phyloP scores from a whole-genome alignment of 2,888 invertebrate species.

The Campoletis raptor region DNA sequence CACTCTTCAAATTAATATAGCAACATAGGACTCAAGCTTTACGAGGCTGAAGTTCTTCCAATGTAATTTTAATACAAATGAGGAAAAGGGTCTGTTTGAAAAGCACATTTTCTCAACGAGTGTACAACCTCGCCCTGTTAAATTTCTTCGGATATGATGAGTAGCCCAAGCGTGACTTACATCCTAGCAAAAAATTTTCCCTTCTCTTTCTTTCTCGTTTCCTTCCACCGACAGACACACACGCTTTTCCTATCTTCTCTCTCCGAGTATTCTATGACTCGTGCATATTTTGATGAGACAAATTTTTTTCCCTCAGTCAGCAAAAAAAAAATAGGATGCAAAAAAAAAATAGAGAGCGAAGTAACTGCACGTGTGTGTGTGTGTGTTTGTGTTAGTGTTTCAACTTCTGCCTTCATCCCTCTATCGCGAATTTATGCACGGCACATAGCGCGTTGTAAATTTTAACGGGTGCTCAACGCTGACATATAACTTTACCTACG shows the following conservation, averaged over 20 bases:
- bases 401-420: constrained; percentile 30
- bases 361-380: constrained; percentile 9
- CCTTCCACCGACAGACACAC: neutral
- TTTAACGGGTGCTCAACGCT: constrained; percentile 70
- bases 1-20: neutral
- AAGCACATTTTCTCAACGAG: constrained; percentile 30
- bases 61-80: constrained; percentile 9
- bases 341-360: constrained; percentile 5
- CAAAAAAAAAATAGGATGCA: constrained; percentile 18
- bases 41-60: neutral
- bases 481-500: constrained; percentile 68
- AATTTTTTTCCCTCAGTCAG: constrained; percentile 66
- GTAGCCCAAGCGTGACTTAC: constrained; percentile 70
- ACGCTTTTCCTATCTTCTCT: constrained; percentile 21
- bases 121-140: constrained; percentile 15
- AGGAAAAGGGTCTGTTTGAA: constrained; percentile 8
- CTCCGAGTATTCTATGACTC: constrained; percentile 41
- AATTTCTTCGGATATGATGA: constrained; percentile 67
- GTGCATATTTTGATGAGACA: constrained; percentile 61
- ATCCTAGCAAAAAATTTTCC: constrained; percentile 45
- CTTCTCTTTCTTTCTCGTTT: constrained; percentile 23
- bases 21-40: neutral
- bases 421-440: constrained; percentile 72
- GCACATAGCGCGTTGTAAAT: constrained; percentile 74
- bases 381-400: constrained; percentile 4